These are phyloP conservation scores for Schizopygopsis pylzovi DNA, from an alignment of 2,797 vertebrate genomes.

Conservation along the genomic window DNA sequence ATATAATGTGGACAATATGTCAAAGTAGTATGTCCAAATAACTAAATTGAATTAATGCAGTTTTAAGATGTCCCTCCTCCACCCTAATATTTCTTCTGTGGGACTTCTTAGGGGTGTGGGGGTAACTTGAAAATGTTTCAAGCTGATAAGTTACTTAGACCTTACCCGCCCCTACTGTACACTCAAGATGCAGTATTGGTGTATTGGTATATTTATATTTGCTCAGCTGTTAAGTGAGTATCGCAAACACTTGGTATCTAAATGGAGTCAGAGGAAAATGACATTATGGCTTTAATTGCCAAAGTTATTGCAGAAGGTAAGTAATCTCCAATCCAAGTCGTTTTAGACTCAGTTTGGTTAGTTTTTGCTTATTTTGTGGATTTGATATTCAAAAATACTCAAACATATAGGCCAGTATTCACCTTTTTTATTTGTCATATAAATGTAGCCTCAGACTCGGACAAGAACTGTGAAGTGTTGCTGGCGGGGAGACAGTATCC, in stretches of 20 bases:
- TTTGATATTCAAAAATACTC: not conserved
- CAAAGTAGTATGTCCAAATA: not conserved
- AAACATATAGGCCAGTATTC: not conserved
- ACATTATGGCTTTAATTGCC: conserved; percentile 76
- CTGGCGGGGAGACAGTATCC: conserved; percentile 75
- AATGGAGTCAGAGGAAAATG: conserved; percentile 76
- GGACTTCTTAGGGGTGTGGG: conserved; percentile 53
- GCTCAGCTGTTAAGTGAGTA: conserved; percentile 21
- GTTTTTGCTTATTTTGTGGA: not conserved
- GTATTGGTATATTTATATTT: conserved; percentile 10
- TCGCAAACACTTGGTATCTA: conserved; percentile 34
- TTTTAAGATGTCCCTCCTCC: conserved; percentile 14
- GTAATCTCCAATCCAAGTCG: conserved; percentile 30
- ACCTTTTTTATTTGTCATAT: not conserved
- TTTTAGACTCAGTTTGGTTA: not conserved
- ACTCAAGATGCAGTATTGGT: conserved; percentile 64
- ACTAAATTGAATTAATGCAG: not conserved
- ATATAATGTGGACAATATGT: not conserved
- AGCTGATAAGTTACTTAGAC: conserved; percentile 75
- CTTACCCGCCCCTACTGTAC: conserved; percentile 68
- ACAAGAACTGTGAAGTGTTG: conserved; percentile 79
- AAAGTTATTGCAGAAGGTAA: conserved; percentile 83
- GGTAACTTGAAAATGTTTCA: conserved; percentile 66
- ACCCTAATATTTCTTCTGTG: conserved; percentile 37
- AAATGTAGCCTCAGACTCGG: conserved; percentile 87